Evolutionary conservation across 2,113 vertebrate species (phyloP), one percentile per base, ranked within the genome.

Genomic region (Engraulis encrasicolus): DNA sequence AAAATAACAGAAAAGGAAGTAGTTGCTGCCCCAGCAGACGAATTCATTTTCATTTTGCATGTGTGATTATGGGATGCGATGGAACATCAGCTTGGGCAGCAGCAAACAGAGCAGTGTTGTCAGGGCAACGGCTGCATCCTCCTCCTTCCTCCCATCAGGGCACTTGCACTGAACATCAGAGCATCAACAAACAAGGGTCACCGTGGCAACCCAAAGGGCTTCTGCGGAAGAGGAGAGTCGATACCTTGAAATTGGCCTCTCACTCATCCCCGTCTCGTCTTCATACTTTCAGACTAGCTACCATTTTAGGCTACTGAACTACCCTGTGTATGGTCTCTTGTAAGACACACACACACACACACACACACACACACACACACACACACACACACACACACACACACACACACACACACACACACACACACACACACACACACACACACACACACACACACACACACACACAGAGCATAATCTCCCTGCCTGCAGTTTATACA

Each of bases 401-500:
- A 52, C 11, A 11, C 14, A 27, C 58, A 58, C 7, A 11, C 58
- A 66, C 58, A 27, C 27, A 74, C 66, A 74, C 11, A n/a, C 40
- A 45, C 40, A 45, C 40, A 45, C 40, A 45, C 40, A 45, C 40
- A 45, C 40, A 45, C 40, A 45, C 40, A 45, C 40, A 45, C 40
- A 45, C 40, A 45, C 40, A 45, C 40, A n/a, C 40, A 45, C 40
- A 45, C 40, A 45, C 40, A 45, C 40, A 45, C n/a, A 45, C 40
- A 45, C 40, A 45, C 40, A 45, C 40, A 45, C 40, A 45, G 9
- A 45, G 40, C 40, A 45, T n/a, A n/a, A n/a, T 9, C 19, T 79
- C 82, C 52, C 77, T 83, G 38, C 71, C 45, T 84, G 50, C 54
- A 23, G 77, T 45, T 34, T 23, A 50, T 34, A 15, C 82, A 36